Percentiles rank a stretch among this genome's conserved stretches.
These are phyloP conservation scores for Odontamblyopus lacepedii DNA, from an alignment of 2,797 vertebrate species.

Conservation along the genomic window DNA sequence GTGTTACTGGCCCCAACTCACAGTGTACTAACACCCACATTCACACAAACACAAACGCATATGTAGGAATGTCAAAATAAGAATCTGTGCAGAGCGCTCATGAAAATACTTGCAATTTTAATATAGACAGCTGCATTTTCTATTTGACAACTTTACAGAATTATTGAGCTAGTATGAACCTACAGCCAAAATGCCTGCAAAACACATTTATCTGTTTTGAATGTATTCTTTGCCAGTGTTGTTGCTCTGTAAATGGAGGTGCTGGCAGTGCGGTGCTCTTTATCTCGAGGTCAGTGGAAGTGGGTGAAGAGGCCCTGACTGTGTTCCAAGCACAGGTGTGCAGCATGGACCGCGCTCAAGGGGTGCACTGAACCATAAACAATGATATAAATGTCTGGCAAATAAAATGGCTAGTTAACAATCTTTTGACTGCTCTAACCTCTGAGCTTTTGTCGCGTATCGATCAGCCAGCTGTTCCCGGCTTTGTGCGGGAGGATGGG, in stretches of 20 bases:
- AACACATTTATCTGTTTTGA: constrained; percentile 4
- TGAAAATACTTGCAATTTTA: background rate
- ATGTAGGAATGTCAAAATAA: constrained; percentile 51
- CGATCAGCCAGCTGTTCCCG: constrained; percentile 83
- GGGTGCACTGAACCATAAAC: constrained; percentile 78
- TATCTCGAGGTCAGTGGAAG: constrained; percentile 54
- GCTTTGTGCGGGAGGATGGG: constrained; percentile 72
- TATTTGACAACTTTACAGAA: constrained; percentile 24
- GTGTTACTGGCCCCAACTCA: constrained; percentile 57
- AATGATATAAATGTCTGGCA: constrained; percentile 86
- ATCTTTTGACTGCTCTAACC: constrained; percentile 86
- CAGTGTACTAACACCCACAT: constrained; percentile 40
- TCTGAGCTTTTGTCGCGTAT: constrained; percentile 81
- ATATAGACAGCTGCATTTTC: constrained; percentile 1
- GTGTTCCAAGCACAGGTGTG: constrained; percentile 79
- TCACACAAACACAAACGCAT: constrained; percentile 60
- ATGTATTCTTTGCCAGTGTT: background rate
- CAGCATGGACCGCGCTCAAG: constrained; percentile 69
- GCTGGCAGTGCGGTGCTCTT: constrained; percentile 10
- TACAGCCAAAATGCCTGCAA: background rate
- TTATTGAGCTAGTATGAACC: constrained; percentile 4
- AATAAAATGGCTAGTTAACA: constrained; percentile 87
- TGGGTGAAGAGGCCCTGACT: constrained; percentile 62
- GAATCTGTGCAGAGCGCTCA: constrained; percentile 1
- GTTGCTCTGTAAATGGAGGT: constrained; percentile 1